phyloP scores from a whole-genome alignment of 2,888 invertebrate genomes.

The Strigamia crassipes region DNA sequence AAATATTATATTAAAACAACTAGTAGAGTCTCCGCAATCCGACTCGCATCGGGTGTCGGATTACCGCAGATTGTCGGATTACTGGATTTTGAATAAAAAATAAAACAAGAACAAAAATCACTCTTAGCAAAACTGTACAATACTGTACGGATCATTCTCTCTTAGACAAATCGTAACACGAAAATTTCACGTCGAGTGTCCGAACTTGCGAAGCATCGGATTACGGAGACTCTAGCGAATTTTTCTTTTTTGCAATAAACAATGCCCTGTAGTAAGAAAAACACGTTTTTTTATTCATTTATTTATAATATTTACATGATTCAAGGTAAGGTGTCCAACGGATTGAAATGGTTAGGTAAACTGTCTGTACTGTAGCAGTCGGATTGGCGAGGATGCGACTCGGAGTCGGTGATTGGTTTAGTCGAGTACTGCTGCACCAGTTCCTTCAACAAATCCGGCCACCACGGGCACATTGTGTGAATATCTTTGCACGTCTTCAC shows the following conservation, averaged over 20 bases:
- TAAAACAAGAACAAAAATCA: too few relatives aligned
- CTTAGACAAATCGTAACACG: too few relatives aligned
- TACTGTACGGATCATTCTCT: too few relatives aligned
- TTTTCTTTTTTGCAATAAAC: neutral
- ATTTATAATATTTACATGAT: conserved; percentile 2
- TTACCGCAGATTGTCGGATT: too few relatives aligned
- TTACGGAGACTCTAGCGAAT: too few relatives aligned
- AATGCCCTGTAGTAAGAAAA: neutral
- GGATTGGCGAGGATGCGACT: neutral
- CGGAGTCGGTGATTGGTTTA: neutral
- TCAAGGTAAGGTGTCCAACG: neutral
- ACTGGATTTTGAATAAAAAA: too few relatives aligned
- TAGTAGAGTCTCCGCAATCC: too few relatives aligned
- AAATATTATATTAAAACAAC: too few relatives aligned
- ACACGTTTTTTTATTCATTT: neutral
- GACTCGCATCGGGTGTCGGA: too few relatives aligned
- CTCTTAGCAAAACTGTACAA: too few relatives aligned
- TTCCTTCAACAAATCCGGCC: conserved; percentile 43
- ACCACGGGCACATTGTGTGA: conserved; percentile 38
- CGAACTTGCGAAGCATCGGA: too few relatives aligned
- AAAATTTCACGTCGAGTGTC: too few relatives aligned
- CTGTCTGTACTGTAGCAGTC: neutral
- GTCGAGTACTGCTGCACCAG: neutral
- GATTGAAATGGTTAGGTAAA: conserved; percentile 17
- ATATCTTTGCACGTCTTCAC: conserved; percentile 43